Conservation (phyloP, 2,797 vertebrate genomes). For the Sebastolobus altivelis region DNA sequence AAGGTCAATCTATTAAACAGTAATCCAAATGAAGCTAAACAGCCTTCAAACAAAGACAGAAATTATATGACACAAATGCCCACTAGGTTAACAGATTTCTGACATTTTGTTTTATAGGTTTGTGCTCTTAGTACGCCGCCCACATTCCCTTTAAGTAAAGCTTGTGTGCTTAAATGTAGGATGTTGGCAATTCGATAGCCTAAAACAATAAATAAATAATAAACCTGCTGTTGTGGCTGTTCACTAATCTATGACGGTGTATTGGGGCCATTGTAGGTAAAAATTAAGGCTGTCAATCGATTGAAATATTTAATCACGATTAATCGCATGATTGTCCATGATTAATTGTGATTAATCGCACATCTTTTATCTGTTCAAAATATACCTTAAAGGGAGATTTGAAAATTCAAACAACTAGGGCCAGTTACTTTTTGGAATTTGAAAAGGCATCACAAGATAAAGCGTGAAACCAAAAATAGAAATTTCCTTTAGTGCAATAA, state of each 20-base stretch:
- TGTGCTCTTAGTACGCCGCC: not conserved
- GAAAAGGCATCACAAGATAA: too few relatives aligned
- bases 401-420: too few relatives aligned
- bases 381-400: too few relatives aligned
- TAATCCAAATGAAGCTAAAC: not conserved
- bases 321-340: too few relatives aligned
- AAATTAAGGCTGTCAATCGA: too few relatives aligned
- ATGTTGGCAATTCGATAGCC: not conserved
- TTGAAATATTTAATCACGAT: too few relatives aligned
- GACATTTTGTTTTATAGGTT: not conserved
- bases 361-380: too few relatives aligned
- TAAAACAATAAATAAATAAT: not conserved
- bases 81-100: not conserved
- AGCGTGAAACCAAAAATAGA: too few relatives aligned
- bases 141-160: not conserved
- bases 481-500: too few relatives aligned
- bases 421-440: too few relatives aligned
- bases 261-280: too few relatives aligned
- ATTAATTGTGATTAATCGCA: too few relatives aligned
- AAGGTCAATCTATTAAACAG: constrained; percentile 15
- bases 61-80: not conserved
- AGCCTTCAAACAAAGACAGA: not conserved
- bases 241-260: not conserved
- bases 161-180: not conserved
- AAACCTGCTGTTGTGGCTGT: not conserved